These are phyloP conservation scores for Drosophila baimaii DNA, from an alignment of 1,140 invertebrate genomes.

Conservation along the genomic window DNA sequence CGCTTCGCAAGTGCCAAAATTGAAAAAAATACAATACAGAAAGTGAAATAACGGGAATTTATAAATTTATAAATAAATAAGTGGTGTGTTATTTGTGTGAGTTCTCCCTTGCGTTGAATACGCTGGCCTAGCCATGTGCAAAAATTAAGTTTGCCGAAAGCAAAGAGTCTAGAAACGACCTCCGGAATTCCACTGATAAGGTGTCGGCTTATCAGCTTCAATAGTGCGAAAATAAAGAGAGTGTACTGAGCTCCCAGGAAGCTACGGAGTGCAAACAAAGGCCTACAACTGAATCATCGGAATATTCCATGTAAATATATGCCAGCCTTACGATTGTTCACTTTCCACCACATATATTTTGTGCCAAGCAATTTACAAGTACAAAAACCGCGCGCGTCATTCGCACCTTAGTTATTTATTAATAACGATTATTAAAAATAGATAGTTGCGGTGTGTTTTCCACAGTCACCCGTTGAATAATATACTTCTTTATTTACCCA, in stretches of 20 bases:
- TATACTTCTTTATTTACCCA: conserved; percentile 15
- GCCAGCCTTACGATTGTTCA: conserved; percentile 26
- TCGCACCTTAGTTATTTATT: conserved; percentile 17
- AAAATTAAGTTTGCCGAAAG: conserved; percentile 12
- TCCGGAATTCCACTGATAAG: conserved; percentile 27
- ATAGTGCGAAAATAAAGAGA: conserved; percentile 25
- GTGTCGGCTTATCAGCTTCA: conserved; percentile 27
- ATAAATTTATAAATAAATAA: conserved; percentile 42
- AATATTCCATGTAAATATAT: conserved; percentile 69
- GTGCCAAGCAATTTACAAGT: conserved; percentile 73
- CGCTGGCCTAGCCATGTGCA: conserved; percentile 27
- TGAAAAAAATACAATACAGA: conserved; percentile 32
- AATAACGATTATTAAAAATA: conserved; percentile 24
- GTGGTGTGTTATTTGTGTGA: conserved; percentile 4
- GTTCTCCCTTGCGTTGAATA: conserved; percentile 10
- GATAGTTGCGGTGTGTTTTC: conserved; percentile 13
- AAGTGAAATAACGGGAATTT: conserved; percentile 28
- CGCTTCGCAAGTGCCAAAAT: conserved; percentile 64
- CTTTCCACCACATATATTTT: conserved; percentile 28
- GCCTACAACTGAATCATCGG: conserved; percentile 26
- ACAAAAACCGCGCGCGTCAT: conserved; percentile 44
- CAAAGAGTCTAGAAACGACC: conserved; percentile 25
- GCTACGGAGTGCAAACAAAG: conserved; percentile 22
- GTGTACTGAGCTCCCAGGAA: conserved; percentile 1
- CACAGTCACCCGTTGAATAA: conserved; percentile 11